phyloP scores from a whole-genome alignment of 2,797 vertebrate genomes.

The Sternotherus odoratus region DNA sequence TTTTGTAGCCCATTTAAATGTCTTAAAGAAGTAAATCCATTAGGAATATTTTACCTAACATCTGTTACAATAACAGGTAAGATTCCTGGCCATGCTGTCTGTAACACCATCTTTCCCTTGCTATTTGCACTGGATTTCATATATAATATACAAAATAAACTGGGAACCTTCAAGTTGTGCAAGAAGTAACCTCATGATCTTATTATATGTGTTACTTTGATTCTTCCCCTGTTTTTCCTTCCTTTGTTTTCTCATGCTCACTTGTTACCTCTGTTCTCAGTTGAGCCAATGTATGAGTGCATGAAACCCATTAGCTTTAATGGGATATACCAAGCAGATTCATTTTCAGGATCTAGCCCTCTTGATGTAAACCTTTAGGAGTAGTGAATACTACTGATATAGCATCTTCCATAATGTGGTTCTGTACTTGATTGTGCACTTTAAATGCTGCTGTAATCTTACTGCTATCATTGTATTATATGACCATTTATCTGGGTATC shows the following conservation, averaged over 20 bases:
- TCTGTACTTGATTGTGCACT: neutral
- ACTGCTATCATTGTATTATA: neutral
- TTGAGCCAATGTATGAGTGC: neutral
- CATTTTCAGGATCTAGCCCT: neutral
- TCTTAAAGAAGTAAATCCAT: neutral
- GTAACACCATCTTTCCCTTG: neutral
- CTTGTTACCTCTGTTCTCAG: accelerated
- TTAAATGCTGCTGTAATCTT: neutral
- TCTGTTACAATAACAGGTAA: neutral
- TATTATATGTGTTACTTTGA: neutral
- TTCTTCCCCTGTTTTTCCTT: neutral
- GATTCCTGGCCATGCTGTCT: neutral
- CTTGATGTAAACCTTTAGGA: neutral
- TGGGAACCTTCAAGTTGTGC: neutral
- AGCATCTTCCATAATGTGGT: neutral
- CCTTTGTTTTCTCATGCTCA: neutral
- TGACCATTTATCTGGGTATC: neutral
- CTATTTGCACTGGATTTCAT: neutral
- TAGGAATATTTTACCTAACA: neutral
- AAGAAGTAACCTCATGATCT: neutral
- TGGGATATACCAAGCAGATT: neutral
- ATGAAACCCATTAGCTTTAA: neutral
- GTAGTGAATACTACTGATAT: neutral
- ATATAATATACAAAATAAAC: neutral
- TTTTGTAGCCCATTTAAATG: neutral